Evolutionary conservation across 1,140 invertebrate genomes (phyloP), one percentile per base, ranked within the genome.

Genomic region (Helicoverpa armigera): DNA sequence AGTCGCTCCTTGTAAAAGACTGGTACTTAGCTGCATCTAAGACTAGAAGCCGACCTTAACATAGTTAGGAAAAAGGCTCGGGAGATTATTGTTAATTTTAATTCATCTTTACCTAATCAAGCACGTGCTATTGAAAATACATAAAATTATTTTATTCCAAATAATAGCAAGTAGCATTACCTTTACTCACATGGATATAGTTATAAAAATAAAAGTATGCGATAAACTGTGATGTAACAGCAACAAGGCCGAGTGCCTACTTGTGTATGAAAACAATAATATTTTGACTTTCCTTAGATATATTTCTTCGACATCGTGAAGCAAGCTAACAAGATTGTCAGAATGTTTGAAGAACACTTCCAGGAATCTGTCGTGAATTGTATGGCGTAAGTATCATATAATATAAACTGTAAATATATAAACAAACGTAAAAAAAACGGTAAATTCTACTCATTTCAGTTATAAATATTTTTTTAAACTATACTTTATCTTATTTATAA

Each of bases 271-370:
- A 65, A 16, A 16, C 16, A 58, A 56, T 73, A 58, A 31, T 58
- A 58, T 51, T 75, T n/a, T 29, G 7, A 16, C 18, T 77, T 79
- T 73, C 83, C 86, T 80, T 96, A 98, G 90, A 97, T 99, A 65
- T 98, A 99, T 92, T 99, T 99, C 95, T 99, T 99, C 90, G 98
- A 98, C 91, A 97, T 99, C 14, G 97, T 99, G 5, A 97, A 98
- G 83, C 98, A 99, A 93, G 98, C 98, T n/a, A 99, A 99, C 92
- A 98, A 98, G 61, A 98, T 99, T 77, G 97, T 99, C n/a, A 98
- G 99, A 92, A 95, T 99, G 80, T 96, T 99, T 89, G 99, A 99
- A 83, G 99, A 99, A 92, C 98, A 99, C 86, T 99, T 99, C 91
- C 97, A 97, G 86, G 98, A 99, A 89, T 97, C 97, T 82, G 95